Evolutionary conservation across 37 sponge, comb jelly and placozoan genomes (phyloP), one percentile per base, ranked within the genome.

Genomic region (Eunapius fragilis): DNA sequence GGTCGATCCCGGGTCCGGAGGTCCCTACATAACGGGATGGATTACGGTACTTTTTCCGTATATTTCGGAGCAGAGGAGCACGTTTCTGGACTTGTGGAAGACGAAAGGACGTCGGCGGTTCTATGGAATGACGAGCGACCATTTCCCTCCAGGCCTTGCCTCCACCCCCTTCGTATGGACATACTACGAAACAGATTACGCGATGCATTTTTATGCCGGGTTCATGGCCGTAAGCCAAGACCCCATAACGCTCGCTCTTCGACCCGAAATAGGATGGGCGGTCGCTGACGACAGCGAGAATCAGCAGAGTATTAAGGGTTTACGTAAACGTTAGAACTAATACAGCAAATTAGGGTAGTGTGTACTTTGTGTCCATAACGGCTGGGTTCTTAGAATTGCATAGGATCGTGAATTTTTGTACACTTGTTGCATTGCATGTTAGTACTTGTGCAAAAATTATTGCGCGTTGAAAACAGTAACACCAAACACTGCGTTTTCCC

Each of bases 181-280:
- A 28, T 75, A 85, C 71, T 36, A n/a, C 24, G 75, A 11, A 6
- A 49, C 25, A n/a, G 76, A 49, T 24, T 75, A 37, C 38, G 58
- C 80, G 19, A 90, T 90, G 91, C 67, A 81, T 32, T 90, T 90
- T 27, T 80, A 68, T 76, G 91, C 86, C 76, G 91, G 91, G 7
- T 90, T 90, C 74, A 81, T 90, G 86, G 72, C 76, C 2, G 70
- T 80, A 14, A 81, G 34, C 2, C 91, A 90, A 36, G 82, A 90
- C 37, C 78, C 75, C 25, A n/a, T 25, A 11, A 82, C 82, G 35
- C 49, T 86, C 26, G 82, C 82, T 26, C 23, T 90, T 12, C 86
- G 82, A 31, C 86, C 91, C 31, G 82, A 90, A 33, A 80, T 90
- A 30, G 91, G 91, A 12, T 90, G 91, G 91, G 91, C 91, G 2